Base-by-base conservation (phyloP, 2,113 vertebrate species). In the Hassar affinis region DNA sequence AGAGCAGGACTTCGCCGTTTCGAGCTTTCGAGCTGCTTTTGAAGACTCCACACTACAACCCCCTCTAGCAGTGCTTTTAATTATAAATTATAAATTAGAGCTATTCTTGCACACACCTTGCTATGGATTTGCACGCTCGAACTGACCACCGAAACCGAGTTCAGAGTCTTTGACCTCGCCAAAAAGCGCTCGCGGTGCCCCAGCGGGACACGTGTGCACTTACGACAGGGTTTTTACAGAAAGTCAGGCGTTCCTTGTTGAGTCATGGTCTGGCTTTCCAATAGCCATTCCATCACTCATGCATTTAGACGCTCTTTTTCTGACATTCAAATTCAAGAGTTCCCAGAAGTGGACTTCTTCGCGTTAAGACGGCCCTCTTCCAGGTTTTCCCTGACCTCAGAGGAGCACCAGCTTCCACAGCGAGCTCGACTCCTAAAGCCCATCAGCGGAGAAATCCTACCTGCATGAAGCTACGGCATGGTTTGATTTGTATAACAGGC, bases 1-100 rank as follows among this genome's bases (percentile, higher is more conserved):
- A 85, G 86, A 79, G 54, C 75, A 45, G 88, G 84, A 45, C 25
- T 59, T 78, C 78, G n/a, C n/a, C n/a, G n/a, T n/a, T n/a, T n/a
- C n/a, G n/a, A 82, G 47, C 78, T 38, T 84, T 45, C 15, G 33
- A 68, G 74, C 74, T 54, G 71, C 17, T 76, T 81, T 64, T 35
- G 42, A 4, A 76, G 47, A 74, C 57, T 83, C 64, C n/a, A n/a
- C n/a, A 25, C 74, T 57, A 14, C 20, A 25, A 12, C 18, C 20
- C 17, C 27, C 18, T 49, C 1, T 30, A 25, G 74, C 42, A 54
- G 30, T 77, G 72, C 81, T 83, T 83, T 64, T 78, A 27, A 61
- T 83, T 77, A 52, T 68, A 45, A 77, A 77, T 77, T 22, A 77
- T 77, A 38, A 45, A 83, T 64, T 45, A 56, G 47, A 1, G 61